Evolutionary conservation across 2,797 vertebrate genomes (phyloP), one percentile per base, ranked within the genome.

Genomic region (Pseudochromis fuscus): DNA sequence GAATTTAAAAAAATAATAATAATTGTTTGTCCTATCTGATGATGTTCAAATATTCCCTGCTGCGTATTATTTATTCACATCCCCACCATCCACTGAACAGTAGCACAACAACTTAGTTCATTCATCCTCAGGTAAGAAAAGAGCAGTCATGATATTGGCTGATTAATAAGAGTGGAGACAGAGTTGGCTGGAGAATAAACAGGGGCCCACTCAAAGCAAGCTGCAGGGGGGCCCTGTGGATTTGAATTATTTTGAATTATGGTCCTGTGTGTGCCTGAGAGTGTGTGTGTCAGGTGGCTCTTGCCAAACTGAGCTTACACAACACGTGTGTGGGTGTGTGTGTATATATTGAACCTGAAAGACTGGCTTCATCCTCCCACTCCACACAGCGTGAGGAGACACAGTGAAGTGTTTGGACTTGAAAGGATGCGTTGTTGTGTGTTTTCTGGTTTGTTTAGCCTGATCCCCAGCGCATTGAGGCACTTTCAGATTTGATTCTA

Each of bases 341-440:
- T 66, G 55, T 72, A 38, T 27, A 12, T 24, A 28, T 55, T 46
- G 38, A 69, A 73, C 66, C 70, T 65, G 57, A 62, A 56, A 55
- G 44, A 45, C 75, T 40, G 35, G 30, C 24, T 56, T 57, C 25
- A 25, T 65, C 68, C 57, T 23, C 57, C 58, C 48, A 44, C 71
- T 44, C 40, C n/a, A 8, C n/a, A n/a, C 40, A 44, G n/a, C 19
- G n/a, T 44, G 40, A 44, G 16, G 18, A 18, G 18, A 42, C 16
- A 19, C 38, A 5, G 35, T 37, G 33, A 37, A 40, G 38, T 40
- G 38, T 44, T n/a, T 44, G n/a, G 13, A 37, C 35, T 37, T 37
- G 4, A 44, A 44, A 44, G n/a, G 13, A 37, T 44, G 18, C 8
- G n/a, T n/a, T 19, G 5, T 42, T 16, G 1, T n/a, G n/a, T n/a